Conservation (phyloP, 2,888 invertebrate species). For the Allygus modestus region DNA sequence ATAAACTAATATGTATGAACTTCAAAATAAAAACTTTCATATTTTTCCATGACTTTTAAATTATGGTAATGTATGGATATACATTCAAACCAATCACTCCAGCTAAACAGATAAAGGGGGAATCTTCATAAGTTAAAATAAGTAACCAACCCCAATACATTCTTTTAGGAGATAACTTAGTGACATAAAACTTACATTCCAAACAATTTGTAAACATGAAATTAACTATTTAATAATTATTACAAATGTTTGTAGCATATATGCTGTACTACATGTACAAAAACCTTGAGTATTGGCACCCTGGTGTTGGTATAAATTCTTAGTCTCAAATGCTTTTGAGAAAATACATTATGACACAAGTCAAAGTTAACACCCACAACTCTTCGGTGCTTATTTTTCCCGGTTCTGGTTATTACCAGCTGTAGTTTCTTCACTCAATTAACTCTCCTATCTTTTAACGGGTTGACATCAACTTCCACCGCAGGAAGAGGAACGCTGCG, state of each 20-base stretch:
- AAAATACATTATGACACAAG: neutral
- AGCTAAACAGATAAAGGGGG: too few relatives aligned
- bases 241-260: neutral
- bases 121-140: too few relatives aligned
- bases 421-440: neutral
- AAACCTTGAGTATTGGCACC: neutral
- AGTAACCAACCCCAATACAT: too few relatives aligned
- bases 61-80: too few relatives aligned
- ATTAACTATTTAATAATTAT: too few relatives aligned
- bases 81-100: too few relatives aligned
- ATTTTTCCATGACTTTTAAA: too few relatives aligned
- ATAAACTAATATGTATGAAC: too few relatives aligned
- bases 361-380: neutral
- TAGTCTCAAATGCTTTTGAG: neutral
- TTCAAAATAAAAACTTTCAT: too few relatives aligned
- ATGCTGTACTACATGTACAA: neutral
- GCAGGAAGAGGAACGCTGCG: slow-evolving; percentile 89
- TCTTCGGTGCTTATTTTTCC: neutral
- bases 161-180: too few relatives aligned
- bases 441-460: slow-evolving; percentile 38
- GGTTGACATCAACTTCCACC: slow-evolving; percentile 89
- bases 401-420: neutral
- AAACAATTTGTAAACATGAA: too few relatives aligned
- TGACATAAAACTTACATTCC: too few relatives aligned
- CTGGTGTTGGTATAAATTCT: neutral